Conservation (phyloP, 2,113 vertebrate species). For the Psilopsiagon aymara region DNA sequence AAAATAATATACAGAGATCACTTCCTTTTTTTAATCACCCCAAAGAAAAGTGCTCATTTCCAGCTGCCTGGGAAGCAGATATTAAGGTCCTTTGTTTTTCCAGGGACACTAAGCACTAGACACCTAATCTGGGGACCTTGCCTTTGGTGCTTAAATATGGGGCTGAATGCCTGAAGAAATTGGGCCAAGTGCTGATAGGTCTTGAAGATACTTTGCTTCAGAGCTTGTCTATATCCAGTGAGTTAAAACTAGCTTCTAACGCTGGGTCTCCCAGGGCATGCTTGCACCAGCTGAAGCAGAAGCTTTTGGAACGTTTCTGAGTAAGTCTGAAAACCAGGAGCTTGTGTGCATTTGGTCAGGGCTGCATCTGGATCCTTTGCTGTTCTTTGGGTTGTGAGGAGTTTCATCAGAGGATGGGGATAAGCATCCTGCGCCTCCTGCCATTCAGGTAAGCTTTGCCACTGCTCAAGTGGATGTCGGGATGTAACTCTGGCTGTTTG, state of each 20-base stretch:
- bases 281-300: background rate
- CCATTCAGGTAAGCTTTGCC: background rate
- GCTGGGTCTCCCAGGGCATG: fast-evolving
- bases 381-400: background rate
- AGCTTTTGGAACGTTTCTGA: background rate
- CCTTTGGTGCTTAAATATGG: background rate
- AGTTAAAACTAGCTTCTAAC: background rate
- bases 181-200: background rate
- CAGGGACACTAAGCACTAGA: background rate
- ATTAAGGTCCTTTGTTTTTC: background rate
- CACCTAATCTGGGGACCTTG: background rate
- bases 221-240: background rate
- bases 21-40: background rate
- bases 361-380: background rate
- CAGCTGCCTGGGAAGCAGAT: background rate
- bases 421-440: background rate
- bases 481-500: background rate
- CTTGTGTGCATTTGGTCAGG: background rate
- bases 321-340: background rate
- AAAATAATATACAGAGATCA: background rate
- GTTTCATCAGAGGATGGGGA: fast-evolving
- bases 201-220: background rate
- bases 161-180: background rate
- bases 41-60: background rate
- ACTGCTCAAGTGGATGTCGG: background rate